These are phyloP conservation scores for Elmis aenea DNA, from an alignment of 2,888 invertebrate genomes.

Conservation along the genomic window DNA sequence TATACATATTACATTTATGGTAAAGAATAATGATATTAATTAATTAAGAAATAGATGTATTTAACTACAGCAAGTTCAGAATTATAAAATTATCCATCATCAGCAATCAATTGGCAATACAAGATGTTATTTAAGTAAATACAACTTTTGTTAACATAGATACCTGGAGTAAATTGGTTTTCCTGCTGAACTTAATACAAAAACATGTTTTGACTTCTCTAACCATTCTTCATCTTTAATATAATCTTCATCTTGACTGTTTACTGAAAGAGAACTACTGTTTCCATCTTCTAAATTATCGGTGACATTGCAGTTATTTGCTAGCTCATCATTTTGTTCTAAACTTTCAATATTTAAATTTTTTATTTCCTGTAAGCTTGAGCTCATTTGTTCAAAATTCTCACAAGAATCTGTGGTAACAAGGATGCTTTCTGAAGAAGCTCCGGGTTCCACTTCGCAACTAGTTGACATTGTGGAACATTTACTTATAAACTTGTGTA, in stretches of 20 bases:
- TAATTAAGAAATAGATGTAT: too few species aligned
- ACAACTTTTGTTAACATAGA: too few species aligned
- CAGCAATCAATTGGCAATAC: too few species aligned
- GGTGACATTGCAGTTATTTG: conserved; percentile 30
- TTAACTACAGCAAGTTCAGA: too few species aligned
- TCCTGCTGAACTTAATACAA: conserved; percentile 91
- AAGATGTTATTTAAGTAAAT: too few species aligned
- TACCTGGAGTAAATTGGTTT: conserved; percentile 94
- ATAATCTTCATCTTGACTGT: conserved; percentile 55
- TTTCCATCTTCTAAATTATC: conserved; percentile 29
- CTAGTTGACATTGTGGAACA: conserved; percentile 28
- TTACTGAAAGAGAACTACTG: conserved; percentile 15
- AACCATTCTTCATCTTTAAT: conserved; percentile 70
- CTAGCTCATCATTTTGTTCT: conserved; percentile 20
- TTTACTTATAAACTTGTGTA: not conserved
- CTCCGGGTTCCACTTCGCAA: conserved; percentile 52
- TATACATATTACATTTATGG: conserved; percentile 1
- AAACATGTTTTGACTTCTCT: conserved; percentile 83
- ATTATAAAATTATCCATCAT: too few species aligned
- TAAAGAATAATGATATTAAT: conserved; percentile 3
- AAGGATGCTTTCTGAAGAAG: conserved; percentile 61
- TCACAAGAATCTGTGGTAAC: conserved; percentile 68
- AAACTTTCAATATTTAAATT: conserved; percentile 48
- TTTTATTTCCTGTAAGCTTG: conserved; percentile 57
- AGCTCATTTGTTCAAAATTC: conserved; percentile 63